A percentile compares a stretch with the other conserved stretches of the same genome.
phyloP scores from a whole-genome alignment of 2,888 invertebrate species.

The Entomobrya proxima region DNA sequence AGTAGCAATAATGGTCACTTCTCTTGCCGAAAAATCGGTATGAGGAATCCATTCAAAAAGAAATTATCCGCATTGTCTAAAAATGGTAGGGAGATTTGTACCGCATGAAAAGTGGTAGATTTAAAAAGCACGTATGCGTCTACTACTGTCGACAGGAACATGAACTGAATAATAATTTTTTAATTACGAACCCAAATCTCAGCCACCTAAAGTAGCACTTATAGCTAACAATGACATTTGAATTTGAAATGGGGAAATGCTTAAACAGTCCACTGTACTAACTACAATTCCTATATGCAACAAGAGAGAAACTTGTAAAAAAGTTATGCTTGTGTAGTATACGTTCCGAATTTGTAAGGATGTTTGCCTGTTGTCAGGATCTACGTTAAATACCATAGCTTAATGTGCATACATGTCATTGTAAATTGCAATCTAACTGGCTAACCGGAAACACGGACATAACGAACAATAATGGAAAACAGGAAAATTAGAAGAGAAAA shows the following conservation, averaged over 20 bases:
- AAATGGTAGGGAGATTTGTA: slow-evolving; percentile 56
- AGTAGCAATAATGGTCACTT: not conserved
- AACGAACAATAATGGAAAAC: slow-evolving; percentile 25
- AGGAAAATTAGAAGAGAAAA: slow-evolving; percentile 10
- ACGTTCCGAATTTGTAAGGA: no score
- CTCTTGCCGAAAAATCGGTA: not conserved
- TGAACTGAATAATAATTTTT: slow-evolving; percentile 52
- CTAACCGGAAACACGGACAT: slow-evolving; percentile 56
- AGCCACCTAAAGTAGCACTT: not conserved
- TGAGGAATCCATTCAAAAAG: not conserved
- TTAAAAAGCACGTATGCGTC: slow-evolving; percentile 22
- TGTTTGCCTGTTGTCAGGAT: no score
- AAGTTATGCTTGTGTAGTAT: no score
- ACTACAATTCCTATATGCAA: not conserved
- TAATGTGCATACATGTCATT: not conserved
- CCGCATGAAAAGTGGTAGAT: slow-evolving; percentile 43
- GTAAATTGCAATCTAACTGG: not conserved
- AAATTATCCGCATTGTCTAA: slow-evolving; percentile 55
- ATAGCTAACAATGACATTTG: not conserved
- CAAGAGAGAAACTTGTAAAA: not conserved
- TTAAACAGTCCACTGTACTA: not conserved
- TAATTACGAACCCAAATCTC: slow-evolving; percentile 31
- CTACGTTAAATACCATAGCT: no score
- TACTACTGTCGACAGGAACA: slow-evolving; percentile 29
- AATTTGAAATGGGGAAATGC: not conserved